Evolutionary conservation across 37 sponge, comb jelly and placozoan genomes (phyloP), one percentile per base, ranked within the genome.

Genomic region (Ianthella basta): DNA sequence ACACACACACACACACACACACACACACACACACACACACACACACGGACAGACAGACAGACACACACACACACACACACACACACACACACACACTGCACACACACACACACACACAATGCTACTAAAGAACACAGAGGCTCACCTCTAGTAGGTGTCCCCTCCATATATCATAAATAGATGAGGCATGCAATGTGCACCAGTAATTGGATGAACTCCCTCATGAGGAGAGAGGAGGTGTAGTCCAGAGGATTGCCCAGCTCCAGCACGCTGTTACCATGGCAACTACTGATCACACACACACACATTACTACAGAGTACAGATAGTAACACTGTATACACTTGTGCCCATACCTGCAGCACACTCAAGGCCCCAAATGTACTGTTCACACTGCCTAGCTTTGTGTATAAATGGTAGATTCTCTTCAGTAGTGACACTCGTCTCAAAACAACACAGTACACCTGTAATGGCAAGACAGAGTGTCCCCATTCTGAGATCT

Each of bases 151-250:
- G 64, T 61, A 61, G 12, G 14, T 27, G 64, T 61, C 27, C 27
- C 29, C 64, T 27, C 64, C 64, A 27, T 27, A 27, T 4, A 27
- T n/a, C 29, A 6, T 32, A 15, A 19, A 80, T 84, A 90, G 59
- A 93, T 41, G 54, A 65, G 83, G 72, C 80, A 53, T 35, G 81
- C 79, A 4, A 94, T 53, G 29, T 59, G 82, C 2, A 91, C 92
- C 37, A 95, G 59, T 69, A 75, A 60, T 35, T 91, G 95, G 39
- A 95, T 86, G 63, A 91, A 95, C 84, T 91, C 91, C 67, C 95
- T 86, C 91, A 95, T 85, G 29, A 95, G 87, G 53, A 89, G 59
- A 40, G 72, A 30, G 15, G 79, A 32, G 27, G 27, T 55, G 40
- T 82, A 81, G 66, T 83, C 27, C 30, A 72, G 84, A 1, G 16